Percentiles rank a stretch among this genome's conserved stretches.
Evolutionary conservation across 2,888 invertebrate species (phyloP).

Genomic region (Latrodectus elegans): DNA sequence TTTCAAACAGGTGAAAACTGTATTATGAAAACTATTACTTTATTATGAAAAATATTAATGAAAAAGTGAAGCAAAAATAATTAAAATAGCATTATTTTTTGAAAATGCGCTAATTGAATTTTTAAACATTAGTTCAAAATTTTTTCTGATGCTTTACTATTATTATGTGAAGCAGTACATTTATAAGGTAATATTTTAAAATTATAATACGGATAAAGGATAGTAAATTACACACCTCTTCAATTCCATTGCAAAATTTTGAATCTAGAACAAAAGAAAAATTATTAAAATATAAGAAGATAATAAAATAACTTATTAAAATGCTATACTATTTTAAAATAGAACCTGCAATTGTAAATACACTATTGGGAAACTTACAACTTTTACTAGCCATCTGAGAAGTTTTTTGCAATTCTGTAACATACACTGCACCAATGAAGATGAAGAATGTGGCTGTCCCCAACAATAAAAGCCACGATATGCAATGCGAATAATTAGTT

Average conservation of each 20-base stretch:
- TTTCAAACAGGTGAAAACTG: not conserved
- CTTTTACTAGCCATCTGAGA: constrained; percentile 35
- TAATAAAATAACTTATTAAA: not conserved
- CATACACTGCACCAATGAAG: constrained; percentile 75
- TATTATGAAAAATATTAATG: not conserved
- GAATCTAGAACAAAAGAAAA: constrained; percentile 34
- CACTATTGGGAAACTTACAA: constrained; percentile 24
- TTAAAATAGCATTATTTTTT: not conserved
- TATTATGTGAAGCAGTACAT: too few relatives aligned
- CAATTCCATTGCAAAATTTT: constrained; percentile 39
- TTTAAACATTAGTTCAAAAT: too few relatives aligned
- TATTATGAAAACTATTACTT: not conserved
- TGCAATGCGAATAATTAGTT: constrained; percentile 70
- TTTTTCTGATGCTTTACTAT: too few relatives aligned
- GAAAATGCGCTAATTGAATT: too few relatives aligned
- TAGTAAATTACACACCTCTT: constrained; percentile 19
- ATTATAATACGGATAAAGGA: too few relatives aligned
- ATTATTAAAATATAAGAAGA: not conserved
- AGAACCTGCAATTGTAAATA: not conserved
- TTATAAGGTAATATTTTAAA: too few relatives aligned
- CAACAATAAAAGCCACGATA: constrained; percentile 76
- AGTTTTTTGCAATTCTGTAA: constrained; percentile 75
- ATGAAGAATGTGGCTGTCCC: constrained; percentile 76
- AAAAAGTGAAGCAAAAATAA: not conserved
- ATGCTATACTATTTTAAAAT: not conserved